Evolutionary conservation across 1,140 invertebrate species (phyloP), one percentile per base, ranked within the genome.

Genomic region (Leguminivora glycinivorella): DNA sequence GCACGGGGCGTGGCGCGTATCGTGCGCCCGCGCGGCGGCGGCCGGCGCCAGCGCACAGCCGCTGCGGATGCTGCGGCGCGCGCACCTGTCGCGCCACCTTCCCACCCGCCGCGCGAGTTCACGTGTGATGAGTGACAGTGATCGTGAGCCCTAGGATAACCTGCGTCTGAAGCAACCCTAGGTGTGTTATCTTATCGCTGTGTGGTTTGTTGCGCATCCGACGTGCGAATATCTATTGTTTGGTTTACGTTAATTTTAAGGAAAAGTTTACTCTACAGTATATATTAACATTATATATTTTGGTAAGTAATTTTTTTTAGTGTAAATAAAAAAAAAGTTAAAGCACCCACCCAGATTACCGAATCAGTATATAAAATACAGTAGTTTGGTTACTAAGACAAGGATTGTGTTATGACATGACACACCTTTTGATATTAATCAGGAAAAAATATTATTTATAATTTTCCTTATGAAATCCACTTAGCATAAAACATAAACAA

Each of bases 51-150:
- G n/a, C n/a, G n/a, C n/a, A 89, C 77, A 85, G 74, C 83, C 83
- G 81, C 75, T 75, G 81, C 78, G 83, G 88, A 90, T 84, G 87
- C 88, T 90, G 84, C 83, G 81, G 79, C 80, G 75, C 66, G 70
- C 83, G 58, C 58, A 63, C 58, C 58, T 63, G 58, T 63, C 66
- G 12, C 69, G 60, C 68, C 58, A 66, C 31, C 69, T n/a, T 52
- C 22, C 40, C 26, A 17, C 67, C 58, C 17, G n/a, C 31, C 29
- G 31, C 67, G 68, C 69, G 29, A 74, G 56, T 47, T 22, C 58
- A 56, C 24, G 79, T 83, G 78, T 77, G 63, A 87, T 83, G 78
- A 80, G 85, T 88, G 85, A 82, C 76, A 79, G 83, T 85, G 83
- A 76, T 73, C 40, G 63, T 74, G 58, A 72, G 63, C 72, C 24